Evolutionary conservation across 2,888 invertebrate species (phyloP).

Genomic region (Antheraea yamamai): DNA sequence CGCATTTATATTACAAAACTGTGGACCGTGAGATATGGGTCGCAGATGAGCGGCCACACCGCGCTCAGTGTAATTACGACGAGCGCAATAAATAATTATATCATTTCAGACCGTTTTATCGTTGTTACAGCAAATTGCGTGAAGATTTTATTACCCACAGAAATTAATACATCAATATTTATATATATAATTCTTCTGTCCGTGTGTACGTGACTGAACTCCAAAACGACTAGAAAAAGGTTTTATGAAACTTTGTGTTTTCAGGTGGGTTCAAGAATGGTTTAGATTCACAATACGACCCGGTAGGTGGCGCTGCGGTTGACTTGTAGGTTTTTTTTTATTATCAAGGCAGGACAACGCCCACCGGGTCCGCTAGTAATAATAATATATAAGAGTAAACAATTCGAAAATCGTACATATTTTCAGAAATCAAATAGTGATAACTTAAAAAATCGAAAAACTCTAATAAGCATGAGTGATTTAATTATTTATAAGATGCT

Average conservation of each 20-base stretch:
- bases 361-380: too few species aligned
- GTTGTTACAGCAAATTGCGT: constrained; percentile 13
- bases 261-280: too few species aligned
- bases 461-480: too few species aligned
- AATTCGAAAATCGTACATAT: background rate
- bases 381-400: background rate
- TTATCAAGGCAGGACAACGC: too few species aligned
- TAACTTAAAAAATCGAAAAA: background rate
- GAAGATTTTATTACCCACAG: constrained; percentile 16
- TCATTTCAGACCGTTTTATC: constrained; percentile 48
- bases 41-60: constrained; percentile 66
- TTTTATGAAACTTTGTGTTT: too few species aligned
- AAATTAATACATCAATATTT: background rate
- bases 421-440: background rate
- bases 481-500: too few species aligned
- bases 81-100: constrained; percentile 74
- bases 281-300: too few species aligned
- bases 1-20: constrained; percentile 71
- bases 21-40: constrained; percentile 77
- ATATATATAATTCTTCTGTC: background rate
- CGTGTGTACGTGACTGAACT: too few species aligned
- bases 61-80: constrained; percentile 58
- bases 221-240: too few species aligned
- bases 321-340: too few species aligned
- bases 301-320: too few species aligned